Evolutionary conservation across 2,797 vertebrate species (phyloP), one percentile per base, ranked within the genome.

Genomic region (Streptopelia turtur): DNA sequence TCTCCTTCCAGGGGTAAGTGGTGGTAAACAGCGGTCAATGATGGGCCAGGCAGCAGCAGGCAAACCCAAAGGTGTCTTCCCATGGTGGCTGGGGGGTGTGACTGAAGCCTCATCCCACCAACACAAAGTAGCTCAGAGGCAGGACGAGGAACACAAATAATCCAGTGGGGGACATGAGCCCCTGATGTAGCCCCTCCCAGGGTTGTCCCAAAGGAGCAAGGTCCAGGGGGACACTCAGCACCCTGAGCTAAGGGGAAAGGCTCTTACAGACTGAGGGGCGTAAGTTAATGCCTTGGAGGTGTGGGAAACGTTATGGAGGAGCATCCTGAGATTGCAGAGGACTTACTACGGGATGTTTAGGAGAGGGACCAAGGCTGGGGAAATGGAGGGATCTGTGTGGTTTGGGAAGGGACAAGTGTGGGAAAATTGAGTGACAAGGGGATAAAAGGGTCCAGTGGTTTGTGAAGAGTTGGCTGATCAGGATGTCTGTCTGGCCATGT

Each of bases 131-230:
- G 28, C 9, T 47, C 41, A 72, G 55, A 35, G 47, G 27, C 13
- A 13, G 28, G 11, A 71, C 5, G 0, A 13, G 6, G 11, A 43
- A 39, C 30, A 43, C 53, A 39, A 49, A 16, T 43, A 69, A 22
- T 2, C 2, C 0, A 0, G 30, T 10, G 8, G 35, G 24, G 16
- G 1, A 69, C 28, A 28, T 5, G 35, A 81, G 47, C 18, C 30
- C 39, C 21, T 0, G 0, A 2, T 9, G 13, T 2, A 9, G 52
- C 39, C 13, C 10, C 55, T 85, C 37, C 63, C 50, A 70, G 60
- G 23, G 31, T 30, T 83, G 41, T 52, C 28, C 56, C 70, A 55
- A 25, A 30, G 16, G 16, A 80, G 28, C 25, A 10, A 10, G 35
- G 49, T 16, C 13, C 31, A 23, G 7, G 18, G n/a, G 15, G 10